Conservation (phyloP, 2,888 invertebrate species). For the Horisme vitalbata region DNA sequence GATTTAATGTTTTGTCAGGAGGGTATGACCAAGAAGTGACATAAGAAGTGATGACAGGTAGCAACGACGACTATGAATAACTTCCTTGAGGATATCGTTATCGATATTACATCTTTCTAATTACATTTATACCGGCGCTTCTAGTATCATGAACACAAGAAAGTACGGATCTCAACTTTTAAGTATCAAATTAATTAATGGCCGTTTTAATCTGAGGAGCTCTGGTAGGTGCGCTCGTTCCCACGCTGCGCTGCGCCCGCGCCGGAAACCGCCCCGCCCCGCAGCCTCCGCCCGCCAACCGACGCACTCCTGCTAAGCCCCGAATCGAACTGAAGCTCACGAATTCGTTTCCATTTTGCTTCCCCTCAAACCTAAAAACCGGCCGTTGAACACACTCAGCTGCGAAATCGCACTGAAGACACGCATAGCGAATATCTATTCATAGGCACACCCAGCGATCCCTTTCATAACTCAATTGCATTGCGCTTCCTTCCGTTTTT, state of each 20-base stretch:
- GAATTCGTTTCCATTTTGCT: conserved; percentile 51
- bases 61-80: too few species aligned
- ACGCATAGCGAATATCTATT: conserved; percentile 72
- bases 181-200: conserved; percentile 80
- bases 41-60: too few species aligned
- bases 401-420: conserved; percentile 63
- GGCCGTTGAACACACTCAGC: conserved; percentile 59
- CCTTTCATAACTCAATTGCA: conserved; percentile 61
- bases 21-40: too few species aligned
- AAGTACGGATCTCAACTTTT: conserved; percentile 60
- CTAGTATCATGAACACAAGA: conserved; percentile 31
- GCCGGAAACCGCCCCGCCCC: conserved; percentile 67
- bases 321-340: conserved; percentile 70
- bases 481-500: conserved; percentile 67
- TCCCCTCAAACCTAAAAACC: conserved; percentile 58
- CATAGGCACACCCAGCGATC: conserved; percentile 54
- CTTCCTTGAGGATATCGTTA: conserved; percentile 12
- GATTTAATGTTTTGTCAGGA: too few species aligned
- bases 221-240: conserved; percentile 72
- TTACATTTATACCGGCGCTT: conserved; percentile 32
- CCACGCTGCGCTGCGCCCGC: conserved; percentile 78
- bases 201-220: conserved; percentile 72
- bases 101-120: conserved; percentile 14
- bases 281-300: conserved; percentile 44
- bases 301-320: conserved; percentile 61